phyloP scores from a whole-genome alignment of 2,888 invertebrate genomes.

The Blomia tropicalis region DNA sequence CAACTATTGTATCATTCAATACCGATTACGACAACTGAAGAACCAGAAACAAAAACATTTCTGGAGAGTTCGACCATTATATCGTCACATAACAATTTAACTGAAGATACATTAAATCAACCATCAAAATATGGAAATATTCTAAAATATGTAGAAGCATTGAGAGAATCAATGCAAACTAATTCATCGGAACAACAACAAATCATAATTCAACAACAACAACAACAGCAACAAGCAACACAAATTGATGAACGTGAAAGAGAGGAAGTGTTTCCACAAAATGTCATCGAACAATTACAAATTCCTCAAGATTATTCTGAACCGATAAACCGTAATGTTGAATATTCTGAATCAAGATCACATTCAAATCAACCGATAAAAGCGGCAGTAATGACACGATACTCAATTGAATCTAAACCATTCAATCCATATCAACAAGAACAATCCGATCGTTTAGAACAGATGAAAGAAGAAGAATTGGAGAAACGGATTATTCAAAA shows the following conservation, averaged over 20 bases:
- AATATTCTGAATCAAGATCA: neutral
- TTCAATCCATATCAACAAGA: neutral
- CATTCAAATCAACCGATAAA: neutral
- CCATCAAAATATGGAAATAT: neutral
- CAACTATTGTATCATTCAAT: no score
- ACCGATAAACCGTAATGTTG: neutral
- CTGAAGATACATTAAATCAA: no score
- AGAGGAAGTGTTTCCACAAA: neutral
- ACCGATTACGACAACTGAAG: no score
- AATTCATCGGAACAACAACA: neutral
- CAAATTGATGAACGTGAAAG: neutral
- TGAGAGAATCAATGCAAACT: neutral
- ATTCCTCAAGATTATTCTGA: neutral
- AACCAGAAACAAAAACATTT: no score
- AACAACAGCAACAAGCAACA: neutral
- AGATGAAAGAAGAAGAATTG: neutral
- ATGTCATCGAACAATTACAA: neutral
- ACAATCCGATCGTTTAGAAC: neutral
- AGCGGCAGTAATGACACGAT: neutral
- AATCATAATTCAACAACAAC: neutral
- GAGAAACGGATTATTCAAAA: neutral
- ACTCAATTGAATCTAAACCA: neutral
- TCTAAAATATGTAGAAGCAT: neutral
- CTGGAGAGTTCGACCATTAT: no score
- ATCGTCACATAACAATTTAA: no score